A percentile compares a stretch with the other conserved stretches of the same genome.
Conservation (phyloP, 2,113 vertebrate species). For the Chelonoidis abingdonii region DNA sequence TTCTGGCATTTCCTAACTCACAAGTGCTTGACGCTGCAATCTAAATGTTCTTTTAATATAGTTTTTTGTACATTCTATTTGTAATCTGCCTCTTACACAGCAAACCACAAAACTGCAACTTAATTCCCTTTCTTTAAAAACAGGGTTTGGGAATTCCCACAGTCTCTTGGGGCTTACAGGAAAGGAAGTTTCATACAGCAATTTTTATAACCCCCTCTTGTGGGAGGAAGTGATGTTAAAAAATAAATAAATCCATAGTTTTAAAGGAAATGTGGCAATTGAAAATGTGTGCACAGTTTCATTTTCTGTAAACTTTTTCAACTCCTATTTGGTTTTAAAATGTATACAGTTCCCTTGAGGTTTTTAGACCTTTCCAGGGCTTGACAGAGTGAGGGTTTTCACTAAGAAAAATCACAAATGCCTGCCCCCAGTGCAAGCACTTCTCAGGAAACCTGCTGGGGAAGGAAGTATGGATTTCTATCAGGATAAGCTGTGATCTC, state of each 20-base stretch:
- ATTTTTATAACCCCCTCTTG: neutral
- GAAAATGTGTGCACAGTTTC: neutral
- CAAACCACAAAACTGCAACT: neutral
- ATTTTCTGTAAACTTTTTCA: neutral
- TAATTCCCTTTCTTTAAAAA: neutral
- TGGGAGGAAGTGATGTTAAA: neutral
- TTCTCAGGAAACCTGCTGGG: neutral
- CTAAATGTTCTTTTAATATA: neutral
- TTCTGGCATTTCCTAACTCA: neutral
- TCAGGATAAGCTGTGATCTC: neutral
- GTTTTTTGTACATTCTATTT: neutral
- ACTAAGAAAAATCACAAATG: neutral
- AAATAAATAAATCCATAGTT: neutral
- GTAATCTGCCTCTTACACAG: neutral
- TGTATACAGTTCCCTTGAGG: neutral
- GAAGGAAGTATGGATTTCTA: neutral
- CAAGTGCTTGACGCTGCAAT: neutral
- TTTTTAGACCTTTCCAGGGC: neutral
- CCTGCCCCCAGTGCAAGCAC: neutral
- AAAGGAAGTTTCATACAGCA: neutral
- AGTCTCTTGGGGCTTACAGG: neutral
- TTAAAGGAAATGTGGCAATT: neutral
- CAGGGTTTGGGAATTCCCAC: neutral
- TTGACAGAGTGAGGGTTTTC: neutral
- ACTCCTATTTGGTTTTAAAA: neutral